These are phyloP conservation scores for Sardinella longiceps DNA, from an alignment of 2,797 vertebrate genomes.

Conservation along the genomic window DNA sequence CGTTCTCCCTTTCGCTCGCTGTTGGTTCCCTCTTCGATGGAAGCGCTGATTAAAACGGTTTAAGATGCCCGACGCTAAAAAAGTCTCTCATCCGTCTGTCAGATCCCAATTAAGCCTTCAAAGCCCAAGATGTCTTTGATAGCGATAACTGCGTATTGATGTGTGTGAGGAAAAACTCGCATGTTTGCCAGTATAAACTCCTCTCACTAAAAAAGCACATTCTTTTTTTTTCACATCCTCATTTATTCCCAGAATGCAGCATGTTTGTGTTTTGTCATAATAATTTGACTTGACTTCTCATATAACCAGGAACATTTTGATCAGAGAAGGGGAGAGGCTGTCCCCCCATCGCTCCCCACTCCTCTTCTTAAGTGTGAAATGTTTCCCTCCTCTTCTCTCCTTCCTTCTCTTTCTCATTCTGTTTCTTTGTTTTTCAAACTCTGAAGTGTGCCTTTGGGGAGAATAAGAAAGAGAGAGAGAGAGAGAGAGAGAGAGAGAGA, in stretches of 20 bases:
- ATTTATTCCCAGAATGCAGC: constrained; percentile 34
- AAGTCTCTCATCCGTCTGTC: constrained; percentile 42
- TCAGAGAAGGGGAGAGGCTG: constrained; percentile 27
- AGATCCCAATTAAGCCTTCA: constrained; percentile 48
- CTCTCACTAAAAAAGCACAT: constrained; percentile 31
- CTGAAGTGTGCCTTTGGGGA: constrained; percentile 45
- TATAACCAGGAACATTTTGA: constrained; percentile 38
- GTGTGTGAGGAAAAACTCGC: constrained; percentile 19
- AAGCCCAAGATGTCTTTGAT: constrained; percentile 45
- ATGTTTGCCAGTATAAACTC: constrained; percentile 34
- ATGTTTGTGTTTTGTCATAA: constrained; percentile 43
- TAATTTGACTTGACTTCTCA: constrained; percentile 36
- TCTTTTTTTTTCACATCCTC: constrained; percentile 23
- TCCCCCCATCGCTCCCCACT: neutral
- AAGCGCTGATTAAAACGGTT: constrained; percentile 48
- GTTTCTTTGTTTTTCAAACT: constrained; percentile 31
- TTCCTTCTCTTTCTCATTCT: neutral
- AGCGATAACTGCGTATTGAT: constrained; percentile 39
- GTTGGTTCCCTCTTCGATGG: constrained; percentile 37
- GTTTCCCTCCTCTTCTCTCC: neutral
- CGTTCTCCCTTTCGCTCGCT: constrained; percentile 35
- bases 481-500: constrained; percentile 30
- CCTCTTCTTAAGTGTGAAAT: constrained; percentile 4
- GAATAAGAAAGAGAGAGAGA: constrained; percentile 19
- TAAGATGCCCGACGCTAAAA: constrained; percentile 41